Evolutionary conservation across 1,140 invertebrate genomes (phyloP).

Genomic region (Atta colombica): DNA sequence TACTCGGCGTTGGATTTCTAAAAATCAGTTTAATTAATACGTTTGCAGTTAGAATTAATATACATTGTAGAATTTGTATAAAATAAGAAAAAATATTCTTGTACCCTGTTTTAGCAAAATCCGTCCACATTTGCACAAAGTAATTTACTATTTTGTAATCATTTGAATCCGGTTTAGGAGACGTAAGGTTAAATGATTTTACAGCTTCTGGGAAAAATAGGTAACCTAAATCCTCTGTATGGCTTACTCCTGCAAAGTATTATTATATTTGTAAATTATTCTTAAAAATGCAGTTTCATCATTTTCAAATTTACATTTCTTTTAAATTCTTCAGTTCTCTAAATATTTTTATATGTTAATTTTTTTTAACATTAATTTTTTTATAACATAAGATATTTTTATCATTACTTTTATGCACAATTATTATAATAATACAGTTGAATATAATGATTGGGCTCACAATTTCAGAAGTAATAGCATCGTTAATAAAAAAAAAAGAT

Average conservation of each 20-base stretch:
- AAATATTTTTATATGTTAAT: neutral
- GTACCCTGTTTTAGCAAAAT: constrained; percentile 76
- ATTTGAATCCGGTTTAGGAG: neutral
- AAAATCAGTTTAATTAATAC: constrained; percentile 23
- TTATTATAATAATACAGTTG: neutral
- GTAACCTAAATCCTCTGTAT: constrained; percentile 78
- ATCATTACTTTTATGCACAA: neutral
- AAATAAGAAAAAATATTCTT: neutral
- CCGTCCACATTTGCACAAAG: constrained; percentile 78
- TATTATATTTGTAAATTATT: constrained; percentile 16
- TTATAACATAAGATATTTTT: neutral
- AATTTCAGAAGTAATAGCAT: neutral
- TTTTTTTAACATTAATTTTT: neutral
- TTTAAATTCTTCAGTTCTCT: neutral
- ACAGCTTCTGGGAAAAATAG: constrained; percentile 66
- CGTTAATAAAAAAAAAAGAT: neutral
- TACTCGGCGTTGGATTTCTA: constrained; percentile 70
- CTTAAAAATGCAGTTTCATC: neutral
- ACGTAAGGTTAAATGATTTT: neutral
- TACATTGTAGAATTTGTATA: neutral
- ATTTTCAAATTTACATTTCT: neutral
- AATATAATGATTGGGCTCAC: neutral
- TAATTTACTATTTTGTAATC: constrained; percentile 70
- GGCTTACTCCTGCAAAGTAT: constrained; percentile 72
- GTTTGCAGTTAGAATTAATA: constrained; percentile 8